Conservation (phyloP, 2,797 vertebrate species). For the Myripristis jacobus region DNA sequence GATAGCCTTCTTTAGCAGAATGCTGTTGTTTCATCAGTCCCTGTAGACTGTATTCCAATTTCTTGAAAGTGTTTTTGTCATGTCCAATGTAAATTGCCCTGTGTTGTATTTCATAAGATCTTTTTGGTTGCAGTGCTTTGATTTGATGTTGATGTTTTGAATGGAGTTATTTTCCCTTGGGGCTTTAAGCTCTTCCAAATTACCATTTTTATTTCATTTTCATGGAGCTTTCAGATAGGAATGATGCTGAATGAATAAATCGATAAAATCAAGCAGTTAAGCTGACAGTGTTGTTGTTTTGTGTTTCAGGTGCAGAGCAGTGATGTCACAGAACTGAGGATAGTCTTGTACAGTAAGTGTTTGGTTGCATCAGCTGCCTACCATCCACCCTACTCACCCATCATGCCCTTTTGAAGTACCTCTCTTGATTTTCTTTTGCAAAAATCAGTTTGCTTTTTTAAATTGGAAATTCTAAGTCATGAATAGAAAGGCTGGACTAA, state of each 20-base stretch:
- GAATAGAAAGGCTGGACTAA: slow-evolving; percentile 56
- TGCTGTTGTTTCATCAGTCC: neutral
- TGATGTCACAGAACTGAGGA: slow-evolving; percentile 85
- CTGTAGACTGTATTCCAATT: slow-evolving; percentile 45
- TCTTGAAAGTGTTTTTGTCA: slow-evolving; percentile 37
- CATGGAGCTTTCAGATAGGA: slow-evolving; percentile 48
- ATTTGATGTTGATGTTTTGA: slow-evolving; percentile 62
- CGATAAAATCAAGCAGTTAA: slow-evolving; percentile 63
- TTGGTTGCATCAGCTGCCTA: slow-evolving; percentile 44
- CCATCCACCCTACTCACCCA: slow-evolving; percentile 28
- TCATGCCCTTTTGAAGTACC: slow-evolving; percentile 45
- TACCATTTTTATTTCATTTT: slow-evolving; percentile 75
- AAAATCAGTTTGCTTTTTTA: slow-evolving; percentile 53
- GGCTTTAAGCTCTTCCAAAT: slow-evolving; percentile 33
- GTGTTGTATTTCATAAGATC: slow-evolving; percentile 37
- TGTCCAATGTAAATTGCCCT: slow-evolving; percentile 27
- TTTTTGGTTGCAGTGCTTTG: slow-evolving; percentile 34
- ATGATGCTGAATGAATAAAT: slow-evolving; percentile 63
- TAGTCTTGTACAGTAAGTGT: slow-evolving; percentile 82
- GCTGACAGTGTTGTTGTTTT: slow-evolving; percentile 69
- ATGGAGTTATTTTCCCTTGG: slow-evolving; percentile 50
- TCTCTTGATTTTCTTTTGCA: slow-evolving; percentile 36
- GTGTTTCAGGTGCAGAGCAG: slow-evolving; percentile 83
- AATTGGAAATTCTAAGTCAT: slow-evolving; percentile 55
- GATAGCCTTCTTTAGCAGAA: neutral